Conservation (phyloP, 2,797 vertebrate species). For the Calcarius lapponicus region DNA sequence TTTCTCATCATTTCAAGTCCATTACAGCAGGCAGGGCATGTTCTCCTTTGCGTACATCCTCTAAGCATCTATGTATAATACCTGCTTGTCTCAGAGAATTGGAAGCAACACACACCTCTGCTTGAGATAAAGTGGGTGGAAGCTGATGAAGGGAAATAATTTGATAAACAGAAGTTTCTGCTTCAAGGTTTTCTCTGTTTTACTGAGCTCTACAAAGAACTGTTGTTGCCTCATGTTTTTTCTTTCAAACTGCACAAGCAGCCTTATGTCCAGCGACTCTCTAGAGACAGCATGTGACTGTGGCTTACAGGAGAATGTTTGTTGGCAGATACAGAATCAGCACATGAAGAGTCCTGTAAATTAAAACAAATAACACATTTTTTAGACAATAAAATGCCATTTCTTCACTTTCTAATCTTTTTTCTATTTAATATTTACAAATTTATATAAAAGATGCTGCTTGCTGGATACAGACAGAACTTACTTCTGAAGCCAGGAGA, state of each 20-base stretch:
- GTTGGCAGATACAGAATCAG: constrained; percentile 60
- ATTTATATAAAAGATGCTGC: neutral
- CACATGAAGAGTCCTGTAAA: constrained; percentile 64
- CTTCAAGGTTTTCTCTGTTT: constrained; percentile 59
- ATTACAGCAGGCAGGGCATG: neutral
- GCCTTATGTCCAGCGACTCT: constrained; percentile 54
- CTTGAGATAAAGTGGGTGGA: constrained; percentile 29
- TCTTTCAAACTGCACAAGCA: constrained; percentile 53
- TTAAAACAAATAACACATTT: constrained; percentile 65
- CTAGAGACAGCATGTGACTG: constrained; percentile 42
- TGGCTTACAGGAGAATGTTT: constrained; percentile 60
- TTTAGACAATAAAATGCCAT: constrained; percentile 49
- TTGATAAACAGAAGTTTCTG: constrained; percentile 52
- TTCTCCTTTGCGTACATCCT: neutral
- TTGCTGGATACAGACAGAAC: constrained; percentile 50
- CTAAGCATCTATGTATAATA: neutral
- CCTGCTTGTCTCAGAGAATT: constrained; percentile 30
- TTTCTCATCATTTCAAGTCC: constrained; percentile 12
- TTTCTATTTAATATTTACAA: neutral
- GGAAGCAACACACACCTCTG: constrained; percentile 10
- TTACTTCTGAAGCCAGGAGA: constrained; percentile 76
- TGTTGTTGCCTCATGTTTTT: constrained; percentile 16
- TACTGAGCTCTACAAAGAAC: constrained; percentile 47
- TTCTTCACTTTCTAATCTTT: neutral
- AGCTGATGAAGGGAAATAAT: constrained; percentile 37